Evolutionary conservation across 2,888 invertebrate species (phyloP).

Genomic region (Ochropleura plecta): DNA sequence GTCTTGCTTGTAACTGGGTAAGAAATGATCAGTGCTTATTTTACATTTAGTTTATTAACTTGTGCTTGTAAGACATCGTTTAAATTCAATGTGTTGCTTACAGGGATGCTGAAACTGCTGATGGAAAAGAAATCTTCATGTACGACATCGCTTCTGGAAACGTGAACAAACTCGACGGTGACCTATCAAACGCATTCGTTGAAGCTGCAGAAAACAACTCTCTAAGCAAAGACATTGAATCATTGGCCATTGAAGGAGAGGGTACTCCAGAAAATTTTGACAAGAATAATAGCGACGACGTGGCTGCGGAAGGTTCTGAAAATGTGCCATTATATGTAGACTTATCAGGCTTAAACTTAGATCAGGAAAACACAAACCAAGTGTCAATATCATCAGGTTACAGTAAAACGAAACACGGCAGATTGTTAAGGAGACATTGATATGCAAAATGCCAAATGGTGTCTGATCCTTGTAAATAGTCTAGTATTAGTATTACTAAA

Average conservation of each 20-base stretch:
- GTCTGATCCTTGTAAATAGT: slow-evolving; percentile 86
- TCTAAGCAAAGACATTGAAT: slow-evolving; percentile 91
- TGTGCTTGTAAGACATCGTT: not conserved
- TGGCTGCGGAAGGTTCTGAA: slow-evolving; percentile 83
- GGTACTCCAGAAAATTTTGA: slow-evolving; percentile 85
- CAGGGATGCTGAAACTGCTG: slow-evolving; percentile 86
- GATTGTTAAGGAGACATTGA: slow-evolving; percentile 86
- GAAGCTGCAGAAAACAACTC: slow-evolving; percentile 97
- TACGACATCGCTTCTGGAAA: slow-evolving; percentile 94
- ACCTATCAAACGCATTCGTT: slow-evolving; percentile 95
- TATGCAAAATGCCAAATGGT: slow-evolving; percentile 72
- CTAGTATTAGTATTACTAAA: slow-evolving; percentile 88
- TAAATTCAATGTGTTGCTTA: slow-evolving; percentile 66
- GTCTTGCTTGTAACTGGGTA: slow-evolving; percentile 95
- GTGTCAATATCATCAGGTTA: slow-evolving; percentile 89
- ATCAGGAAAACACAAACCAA: slow-evolving; percentile 81
- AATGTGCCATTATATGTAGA: slow-evolving; percentile 90
- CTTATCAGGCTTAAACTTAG: slow-evolving; percentile 85
- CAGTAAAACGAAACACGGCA: slow-evolving; percentile 89
- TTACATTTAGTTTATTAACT: not conserved
- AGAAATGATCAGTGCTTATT: slow-evolving; percentile 73
- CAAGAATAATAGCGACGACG: slow-evolving; percentile 75
- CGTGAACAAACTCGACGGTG: slow-evolving; percentile 95
- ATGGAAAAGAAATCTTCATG: slow-evolving; percentile 96
- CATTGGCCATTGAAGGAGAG: slow-evolving; percentile 89